A percentile compares a stretch with the other conserved stretches of the same genome.
These are phyloP conservation scores for Lethrus apterus DNA, from an alignment of 1,140 invertebrate species.

Conservation along the genomic window DNA sequence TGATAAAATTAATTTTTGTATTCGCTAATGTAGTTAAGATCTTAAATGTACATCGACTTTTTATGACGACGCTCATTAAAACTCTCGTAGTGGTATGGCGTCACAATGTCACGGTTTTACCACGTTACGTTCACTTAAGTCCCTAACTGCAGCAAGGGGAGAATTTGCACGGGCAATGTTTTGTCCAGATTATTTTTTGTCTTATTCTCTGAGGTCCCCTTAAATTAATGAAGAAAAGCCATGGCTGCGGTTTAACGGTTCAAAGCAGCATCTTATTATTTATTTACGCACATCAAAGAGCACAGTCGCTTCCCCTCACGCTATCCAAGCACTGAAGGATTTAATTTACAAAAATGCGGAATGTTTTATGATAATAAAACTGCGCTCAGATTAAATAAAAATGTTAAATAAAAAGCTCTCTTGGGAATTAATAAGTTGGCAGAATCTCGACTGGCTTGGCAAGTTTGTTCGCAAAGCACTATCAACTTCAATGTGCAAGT, in stretches of 20 bases:
- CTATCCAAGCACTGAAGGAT: conserved; percentile 26
- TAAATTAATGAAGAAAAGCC: conserved; percentile 34
- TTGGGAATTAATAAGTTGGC: conserved; percentile 35
- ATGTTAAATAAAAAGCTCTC: conserved; percentile 38
- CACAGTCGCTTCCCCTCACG: conserved; percentile 14
- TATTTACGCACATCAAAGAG: conserved; percentile 30
- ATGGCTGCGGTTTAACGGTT: conserved; percentile 23
- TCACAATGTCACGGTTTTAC: too few species aligned
- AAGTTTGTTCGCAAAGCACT: too few species aligned
- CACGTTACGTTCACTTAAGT: too few species aligned
- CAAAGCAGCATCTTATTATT: conserved; percentile 23
- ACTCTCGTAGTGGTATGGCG: too few species aligned
- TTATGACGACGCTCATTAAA: conserved; percentile 9
- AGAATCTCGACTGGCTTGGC: conserved; percentile 9
- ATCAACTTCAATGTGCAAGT: too few species aligned
- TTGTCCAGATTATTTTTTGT: conserved; percentile 37
- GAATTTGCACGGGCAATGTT: conserved; percentile 19
- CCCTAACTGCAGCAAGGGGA: too few species aligned
- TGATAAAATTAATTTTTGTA: conserved; percentile 40
- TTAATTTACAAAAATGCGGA: conserved; percentile 39
- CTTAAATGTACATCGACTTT: conserved; percentile 22
- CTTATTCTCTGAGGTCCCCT: conserved; percentile 33
- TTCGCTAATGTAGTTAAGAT: conserved; percentile 32
- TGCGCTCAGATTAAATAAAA: conserved; percentile 39
- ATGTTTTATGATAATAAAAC: conserved; percentile 39